Evolutionary conservation across 2,888 invertebrate genomes (phyloP), one percentile per base, ranked within the genome.

Genomic region (Mesochorus sp.): DNA sequence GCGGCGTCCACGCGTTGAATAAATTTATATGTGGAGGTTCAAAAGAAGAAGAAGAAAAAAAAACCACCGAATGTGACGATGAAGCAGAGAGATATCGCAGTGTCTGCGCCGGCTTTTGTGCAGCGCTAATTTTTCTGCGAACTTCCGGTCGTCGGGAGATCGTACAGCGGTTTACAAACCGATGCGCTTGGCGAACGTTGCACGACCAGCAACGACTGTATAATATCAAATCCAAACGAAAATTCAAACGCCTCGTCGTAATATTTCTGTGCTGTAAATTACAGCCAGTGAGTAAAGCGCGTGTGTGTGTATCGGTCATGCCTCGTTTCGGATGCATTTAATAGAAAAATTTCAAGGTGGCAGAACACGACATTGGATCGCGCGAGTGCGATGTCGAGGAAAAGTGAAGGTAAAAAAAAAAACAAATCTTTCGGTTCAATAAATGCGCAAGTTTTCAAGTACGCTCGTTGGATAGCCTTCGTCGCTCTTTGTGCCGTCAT

Each of bases 271-370:
- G 59, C 8, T 10, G 6, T 59, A 1, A 8, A 39, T 14, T 24
- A 17, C 8, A 3, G 24, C 10, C 8, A 26, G 42, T 26, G 19
- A 44, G 14, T 37, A 31, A 57, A 39, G 4, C 57, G 39, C 42
- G 70, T 61, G 61, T 31, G 19, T 21, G 47, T 55, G 53, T 31
- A 47, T 31, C 19, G 57, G 42, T 67, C 53, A 67, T 47, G 66
- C 66, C 59, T 66, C 66, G 66, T 76, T 28, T 72, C 26, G 28
- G 39, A 34, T 21, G 14, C 59, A 26, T 4, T 59, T 24, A 14
- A 62, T 53, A 53, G 28, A 76, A 70, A 42, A 59, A 59, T 64
- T 76, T 71, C 71, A 39, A 44, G 42, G 51, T 64, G 6, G 14
- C 42, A 28, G n/a, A 28, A 31, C 55, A n/a, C 6, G 12, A n/a